A percentile compares a stretch with the other conserved stretches of the same genome.
These are phyloP conservation scores for Orthosia cruda DNA, from an alignment of 2,888 invertebrate genomes.

Conservation along the genomic window DNA sequence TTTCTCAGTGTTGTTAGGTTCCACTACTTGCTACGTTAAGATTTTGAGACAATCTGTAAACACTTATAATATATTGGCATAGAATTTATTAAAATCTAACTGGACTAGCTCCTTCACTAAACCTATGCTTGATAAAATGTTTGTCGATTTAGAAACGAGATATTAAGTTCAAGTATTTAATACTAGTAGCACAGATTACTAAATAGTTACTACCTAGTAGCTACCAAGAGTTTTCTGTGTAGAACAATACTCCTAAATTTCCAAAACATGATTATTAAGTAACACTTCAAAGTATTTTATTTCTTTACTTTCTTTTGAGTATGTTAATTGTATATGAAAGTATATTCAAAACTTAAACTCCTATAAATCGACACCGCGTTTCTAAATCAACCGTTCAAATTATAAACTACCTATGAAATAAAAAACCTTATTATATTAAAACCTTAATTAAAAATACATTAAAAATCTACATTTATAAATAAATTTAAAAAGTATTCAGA, in stretches of 20 bases:
- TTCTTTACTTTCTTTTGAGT: not conserved
- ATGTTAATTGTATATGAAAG: conserved; percentile 21
- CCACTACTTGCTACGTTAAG: conserved; percentile 74
- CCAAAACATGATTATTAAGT: conserved; percentile 8
- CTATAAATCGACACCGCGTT: conserved; percentile 46
- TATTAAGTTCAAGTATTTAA: conserved; percentile 41
- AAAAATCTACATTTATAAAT: conserved; percentile 80
- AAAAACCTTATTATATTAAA: conserved; percentile 70
- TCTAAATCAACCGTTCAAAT: conserved; percentile 68
- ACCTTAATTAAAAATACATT: conserved; percentile 77
- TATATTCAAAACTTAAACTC: not conserved
- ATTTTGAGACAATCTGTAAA: conserved; percentile 80
- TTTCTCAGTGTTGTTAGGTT: conserved; percentile 71
- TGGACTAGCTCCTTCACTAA: conserved; percentile 90
- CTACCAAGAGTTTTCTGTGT: conserved; percentile 38
- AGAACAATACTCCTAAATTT: conserved; percentile 12
- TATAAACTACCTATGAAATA: conserved; percentile 68
- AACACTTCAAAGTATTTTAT: not conserved
- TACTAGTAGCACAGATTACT: conserved; percentile 62
- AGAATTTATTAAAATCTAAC: conserved; percentile 83
- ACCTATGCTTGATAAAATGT: conserved; percentile 74
- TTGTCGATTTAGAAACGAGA: conserved; percentile 68
- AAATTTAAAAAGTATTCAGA: conserved; percentile 79
- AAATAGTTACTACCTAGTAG: no score
- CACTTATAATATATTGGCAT: conserved; percentile 82